Base-by-base conservation (phyloP, 2,797 vertebrate species). In the Xyrichtys novacula region DNA sequence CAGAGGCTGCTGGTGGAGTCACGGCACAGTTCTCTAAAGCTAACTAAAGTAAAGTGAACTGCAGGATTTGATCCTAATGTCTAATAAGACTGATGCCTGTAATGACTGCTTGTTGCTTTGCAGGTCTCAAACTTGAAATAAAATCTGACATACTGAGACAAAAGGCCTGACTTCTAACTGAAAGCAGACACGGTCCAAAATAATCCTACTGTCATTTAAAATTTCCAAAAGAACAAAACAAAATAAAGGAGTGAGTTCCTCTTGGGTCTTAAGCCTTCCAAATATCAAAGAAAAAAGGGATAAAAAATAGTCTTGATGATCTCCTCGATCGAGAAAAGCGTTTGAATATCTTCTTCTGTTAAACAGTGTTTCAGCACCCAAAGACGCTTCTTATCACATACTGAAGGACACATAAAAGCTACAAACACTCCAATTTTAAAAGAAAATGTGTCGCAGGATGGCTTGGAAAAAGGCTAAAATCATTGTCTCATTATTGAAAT, bases 121-220 rank as follows among this genome's bases (percentile, higher is more conserved):
- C 11, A 36, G 12, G 9, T n/a, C n/a, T n/a, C n/a, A n/a, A n/a
- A n/a, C n/a, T n/a, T n/a, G n/a, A n/a, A n/a, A n/a, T n/a, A n/a
- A n/a, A 38, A 39, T 54, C 22, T 38, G 36, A 57, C 44, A 23
- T 8, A 19, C 6, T 11, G 46, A 61, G 46, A 42, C 49, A 34
- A 38, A 16, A 20, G 23, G 20, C 25, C 2, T 16, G 1, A 14
- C 22, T 38, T 3, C 43, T 38, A 49, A 38, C 19, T 61, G 52
- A 63, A 56, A 47, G 0, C 28, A 12, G 44, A 39, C 6, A n/a
- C 31, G n/a, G 48, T 16, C 31, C 29, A 34, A 54, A 39, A 2
- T 1, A 3, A 34, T 12, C 2, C 14, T 16, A 42, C 11, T 34
- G 38, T 38, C 31, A 25, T 39, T 39, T 12, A 46, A n/a, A 49